phyloP scores from a whole-genome alignment of 2,888 invertebrate genomes.

The Frankliniella fusca region DNA sequence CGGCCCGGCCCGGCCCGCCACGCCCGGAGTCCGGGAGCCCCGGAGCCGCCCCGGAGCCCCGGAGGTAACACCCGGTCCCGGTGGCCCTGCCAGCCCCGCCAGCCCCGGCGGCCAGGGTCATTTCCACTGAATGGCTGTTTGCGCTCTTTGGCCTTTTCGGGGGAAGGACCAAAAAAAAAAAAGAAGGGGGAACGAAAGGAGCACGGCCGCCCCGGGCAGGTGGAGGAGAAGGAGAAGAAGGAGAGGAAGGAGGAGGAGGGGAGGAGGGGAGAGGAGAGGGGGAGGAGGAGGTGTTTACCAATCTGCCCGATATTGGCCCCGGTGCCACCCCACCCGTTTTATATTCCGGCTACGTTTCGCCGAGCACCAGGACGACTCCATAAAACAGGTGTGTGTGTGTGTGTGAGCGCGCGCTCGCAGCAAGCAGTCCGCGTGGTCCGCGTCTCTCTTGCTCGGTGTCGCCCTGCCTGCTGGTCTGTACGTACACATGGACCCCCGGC shows the following conservation, averaged over 20 bases:
- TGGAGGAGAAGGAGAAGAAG: not conserved
- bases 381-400: constrained; percentile 10
- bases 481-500: no score
- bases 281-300: constrained; percentile 2
- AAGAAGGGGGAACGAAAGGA: not conserved
- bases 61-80: no score
- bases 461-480: no score
- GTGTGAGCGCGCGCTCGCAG: not conserved
- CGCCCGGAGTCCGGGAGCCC: no score
- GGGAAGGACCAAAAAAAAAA: not conserved
- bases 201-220: not conserved
- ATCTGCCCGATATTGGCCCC: constrained; percentile 4
- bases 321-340: not conserved
- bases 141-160: constrained; percentile 17
- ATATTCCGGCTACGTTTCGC: constrained; percentile 19
- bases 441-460: no score
- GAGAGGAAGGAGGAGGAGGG: not conserved
- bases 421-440: not conserved
- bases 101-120: not conserved
- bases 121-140: constrained; percentile 17
- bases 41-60: no score
- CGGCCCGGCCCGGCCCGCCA: not conserved
- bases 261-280: not conserved
- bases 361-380: constrained; percentile 1
- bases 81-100: not conserved